Percentiles rank a stretch among this genome's conserved stretches.
These are phyloP conservation scores for Rhaphigaster nebulosa DNA, from an alignment of 2,888 invertebrate species.

Conservation along the genomic window DNA sequence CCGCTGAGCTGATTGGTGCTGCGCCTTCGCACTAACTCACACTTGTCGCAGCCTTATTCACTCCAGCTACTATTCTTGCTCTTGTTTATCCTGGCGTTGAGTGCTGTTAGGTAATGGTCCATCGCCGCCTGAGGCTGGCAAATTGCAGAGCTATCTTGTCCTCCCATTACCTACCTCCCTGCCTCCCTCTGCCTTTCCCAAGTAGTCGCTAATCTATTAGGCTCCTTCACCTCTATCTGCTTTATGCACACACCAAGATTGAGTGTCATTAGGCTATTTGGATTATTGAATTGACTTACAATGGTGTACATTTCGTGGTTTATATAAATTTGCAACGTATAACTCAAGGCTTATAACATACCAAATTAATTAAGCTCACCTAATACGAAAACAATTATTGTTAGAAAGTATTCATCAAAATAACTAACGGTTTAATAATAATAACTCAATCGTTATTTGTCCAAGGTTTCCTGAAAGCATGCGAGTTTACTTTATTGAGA, in stretches of 20 bases:
- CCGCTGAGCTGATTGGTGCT: not conserved
- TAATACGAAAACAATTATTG: too few relatives aligned
- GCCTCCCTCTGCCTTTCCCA: not conserved
- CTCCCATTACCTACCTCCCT: slow-evolving; percentile 12
- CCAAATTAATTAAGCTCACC: not conserved
- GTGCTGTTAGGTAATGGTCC: slow-evolving; percentile 34
- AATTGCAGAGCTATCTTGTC: slow-evolving; percentile 38
- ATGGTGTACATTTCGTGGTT: not conserved
- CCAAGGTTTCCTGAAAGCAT: too few relatives aligned
- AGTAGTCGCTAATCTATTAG: slow-evolving; percentile 50
- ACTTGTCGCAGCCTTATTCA: not conserved
- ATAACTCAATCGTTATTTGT: too few relatives aligned
- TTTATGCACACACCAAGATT: not conserved
- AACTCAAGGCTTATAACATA: not conserved
- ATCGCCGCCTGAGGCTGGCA: not conserved
- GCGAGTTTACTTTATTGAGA: too few relatives aligned
- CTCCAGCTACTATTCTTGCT: not conserved
- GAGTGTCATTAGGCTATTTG: not conserved
- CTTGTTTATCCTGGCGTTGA: slow-evolving; percentile 4
- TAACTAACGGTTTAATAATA: too few relatives aligned
- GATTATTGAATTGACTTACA: not conserved
- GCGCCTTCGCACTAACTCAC: not conserved
- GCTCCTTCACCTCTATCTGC: not conserved
- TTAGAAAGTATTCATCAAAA: too few relatives aligned
- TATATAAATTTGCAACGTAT: not conserved